Evolutionary conservation across 2,888 invertebrate species (phyloP).

Genomic region (Carpatolechia fugitivella): DNA sequence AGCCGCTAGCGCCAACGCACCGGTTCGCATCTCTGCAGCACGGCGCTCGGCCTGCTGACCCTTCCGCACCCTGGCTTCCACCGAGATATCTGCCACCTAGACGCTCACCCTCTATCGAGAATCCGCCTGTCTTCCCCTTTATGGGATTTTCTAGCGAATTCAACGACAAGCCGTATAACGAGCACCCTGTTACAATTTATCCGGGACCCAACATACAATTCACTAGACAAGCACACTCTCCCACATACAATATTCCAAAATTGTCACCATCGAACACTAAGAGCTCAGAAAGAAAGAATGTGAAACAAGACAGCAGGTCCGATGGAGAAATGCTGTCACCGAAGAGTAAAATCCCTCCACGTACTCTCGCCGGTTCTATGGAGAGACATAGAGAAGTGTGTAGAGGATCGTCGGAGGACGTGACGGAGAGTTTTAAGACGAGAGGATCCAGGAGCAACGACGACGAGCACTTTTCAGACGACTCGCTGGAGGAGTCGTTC

Average conservation of each 20-base stretch:
- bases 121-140: slow-evolving; percentile 67
- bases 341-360: slow-evolving; percentile 81
- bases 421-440: slow-evolving; percentile 55
- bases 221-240: slow-evolving; percentile 60
- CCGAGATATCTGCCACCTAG: slow-evolving; percentile 52
- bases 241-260: slow-evolving; percentile 61
- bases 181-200: slow-evolving; percentile 84
- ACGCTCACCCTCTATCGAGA: slow-evolving; percentile 68
- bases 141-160: slow-evolving; percentile 75
- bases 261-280: slow-evolving; percentile 66
- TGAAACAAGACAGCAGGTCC: slow-evolving; percentile 59
- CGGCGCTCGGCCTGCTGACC: slow-evolving; percentile 71
- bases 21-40: slow-evolving; percentile 85
- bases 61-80: slow-evolving; percentile 63
- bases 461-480: slow-evolving; percentile 87
- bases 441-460: slow-evolving; percentile 63
- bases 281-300: slow-evolving; percentile 55
- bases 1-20: slow-evolving; percentile 80
- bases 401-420: slow-evolving; percentile 79
- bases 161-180: slow-evolving; percentile 77
- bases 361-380: slow-evolving; percentile 84
- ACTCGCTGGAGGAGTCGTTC: slow-evolving; percentile 88
- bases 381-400: slow-evolving; percentile 90
- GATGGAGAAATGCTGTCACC: slow-evolving; percentile 72
- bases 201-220: slow-evolving; percentile 76